phyloP scores from a whole-genome alignment of 2,797 vertebrate genomes.

The Danio tinwini region DNA sequence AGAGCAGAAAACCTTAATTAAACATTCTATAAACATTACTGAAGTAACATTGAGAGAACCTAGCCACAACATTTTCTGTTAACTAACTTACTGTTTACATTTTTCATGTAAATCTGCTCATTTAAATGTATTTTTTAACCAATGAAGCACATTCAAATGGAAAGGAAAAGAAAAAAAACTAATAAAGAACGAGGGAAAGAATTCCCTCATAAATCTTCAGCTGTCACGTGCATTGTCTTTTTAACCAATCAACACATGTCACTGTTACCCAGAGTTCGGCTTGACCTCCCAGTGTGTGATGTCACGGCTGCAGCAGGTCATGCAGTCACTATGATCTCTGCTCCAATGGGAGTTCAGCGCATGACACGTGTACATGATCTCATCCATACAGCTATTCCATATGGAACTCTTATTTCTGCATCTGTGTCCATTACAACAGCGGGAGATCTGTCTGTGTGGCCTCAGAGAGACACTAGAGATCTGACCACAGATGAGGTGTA shows the following conservation, averaged over 20 bases:
- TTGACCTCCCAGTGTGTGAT: conserved; percentile 15
- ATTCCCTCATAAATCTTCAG: background rate
- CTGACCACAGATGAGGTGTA: conserved; percentile 21
- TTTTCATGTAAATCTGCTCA: too few relatives aligned
- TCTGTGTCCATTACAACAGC: conserved; percentile 7
- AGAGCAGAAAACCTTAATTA: too few relatives aligned
- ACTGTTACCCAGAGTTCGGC: conserved; percentile 11
- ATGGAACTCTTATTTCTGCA: conserved; percentile 38
- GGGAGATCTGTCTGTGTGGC: conserved; percentile 21
- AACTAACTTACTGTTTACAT: too few relatives aligned
- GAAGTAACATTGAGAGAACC: too few relatives aligned
- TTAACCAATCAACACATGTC: conserved; percentile 26
- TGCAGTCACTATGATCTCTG: conserved; percentile 22
- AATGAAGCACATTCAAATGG: background rate
- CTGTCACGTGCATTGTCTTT: conserved; percentile 3
- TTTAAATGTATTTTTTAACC: background rate
- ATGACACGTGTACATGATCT: conserved; percentile 41
- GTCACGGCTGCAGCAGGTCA: conserved; percentile 34
- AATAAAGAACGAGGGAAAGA: background rate
- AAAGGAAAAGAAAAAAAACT: background rate
- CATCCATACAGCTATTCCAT: conserved; percentile 41
- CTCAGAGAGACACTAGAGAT: conserved; percentile 33
- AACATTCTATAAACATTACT: too few relatives aligned
- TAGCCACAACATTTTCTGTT: too few relatives aligned
- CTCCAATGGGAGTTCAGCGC: conserved; percentile 6